Evolutionary conservation across 2,888 invertebrate species (phyloP).

Genomic region (Melieria omissa): DNA sequence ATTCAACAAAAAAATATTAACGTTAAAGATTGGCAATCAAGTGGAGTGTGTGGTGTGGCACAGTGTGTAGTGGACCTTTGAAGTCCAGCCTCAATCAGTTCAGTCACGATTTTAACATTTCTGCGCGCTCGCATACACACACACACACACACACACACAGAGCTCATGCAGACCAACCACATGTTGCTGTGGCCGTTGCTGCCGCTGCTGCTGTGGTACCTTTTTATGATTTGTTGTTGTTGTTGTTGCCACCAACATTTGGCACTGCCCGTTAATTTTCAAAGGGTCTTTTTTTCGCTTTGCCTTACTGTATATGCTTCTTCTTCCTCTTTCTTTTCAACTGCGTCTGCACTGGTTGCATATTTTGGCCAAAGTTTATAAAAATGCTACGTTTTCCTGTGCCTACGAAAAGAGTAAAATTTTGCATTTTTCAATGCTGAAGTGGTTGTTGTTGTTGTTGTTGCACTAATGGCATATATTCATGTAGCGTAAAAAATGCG

Average conservation of each 20-base stretch:
- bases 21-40: too few relatives aligned
- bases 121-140: slow-evolving; percentile 41
- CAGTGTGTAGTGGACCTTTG: slow-evolving; percentile 24
- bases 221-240: slow-evolving; percentile 24
- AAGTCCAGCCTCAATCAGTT: slow-evolving; percentile 45
- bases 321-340: too few relatives aligned
- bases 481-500: too few relatives aligned
- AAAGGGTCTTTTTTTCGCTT: slow-evolving; percentile 22
- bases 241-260: slow-evolving; percentile 13
- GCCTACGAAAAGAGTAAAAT: too few relatives aligned
- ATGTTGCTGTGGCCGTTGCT: slow-evolving; percentile 17
- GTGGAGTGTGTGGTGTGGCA: background rate
- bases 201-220: slow-evolving; percentile 7
- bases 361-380: too few relatives aligned
- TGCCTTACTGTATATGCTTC: background rate
- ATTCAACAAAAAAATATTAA: too few relatives aligned
- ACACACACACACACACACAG: background rate
- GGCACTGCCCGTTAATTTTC: slow-evolving; percentile 21
- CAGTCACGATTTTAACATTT: slow-evolving; percentile 67
- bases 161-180: too few relatives aligned
- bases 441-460: too few relatives aligned
- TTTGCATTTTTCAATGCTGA: too few relatives aligned
- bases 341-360: too few relatives aligned
- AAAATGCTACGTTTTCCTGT: too few relatives aligned
- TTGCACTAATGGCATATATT: too few relatives aligned